These are phyloP conservation scores for Seira musarum DNA, from an alignment of 2,888 invertebrate species.

Conservation along the genomic window DNA sequence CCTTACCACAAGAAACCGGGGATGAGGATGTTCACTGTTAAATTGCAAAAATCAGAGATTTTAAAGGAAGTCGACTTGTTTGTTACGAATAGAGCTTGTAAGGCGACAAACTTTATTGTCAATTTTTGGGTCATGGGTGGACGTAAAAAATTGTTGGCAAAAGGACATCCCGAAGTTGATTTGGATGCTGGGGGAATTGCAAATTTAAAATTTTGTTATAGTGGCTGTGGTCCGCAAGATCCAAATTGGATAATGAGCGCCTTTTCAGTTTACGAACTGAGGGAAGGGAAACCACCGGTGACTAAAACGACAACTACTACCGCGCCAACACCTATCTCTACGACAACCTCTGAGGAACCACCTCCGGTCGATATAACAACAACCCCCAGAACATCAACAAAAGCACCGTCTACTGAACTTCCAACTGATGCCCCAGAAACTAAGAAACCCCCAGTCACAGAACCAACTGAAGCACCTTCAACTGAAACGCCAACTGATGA, in stretches of 20 bases:
- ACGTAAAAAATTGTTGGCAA: background rate
- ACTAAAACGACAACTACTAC: too few species aligned
- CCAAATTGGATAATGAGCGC: background rate
- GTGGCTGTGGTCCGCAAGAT: background rate
- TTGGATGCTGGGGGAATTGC: background rate
- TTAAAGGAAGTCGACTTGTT: constrained; percentile 1
- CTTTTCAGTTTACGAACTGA: background rate
- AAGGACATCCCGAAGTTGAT: background rate
- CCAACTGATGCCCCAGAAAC: too few species aligned
- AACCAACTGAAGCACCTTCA: background rate
- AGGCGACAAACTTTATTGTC: background rate
- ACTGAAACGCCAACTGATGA: background rate
- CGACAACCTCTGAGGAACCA: too few species aligned
- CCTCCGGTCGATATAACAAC: too few species aligned
- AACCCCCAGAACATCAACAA: too few species aligned
- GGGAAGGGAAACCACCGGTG: too few species aligned
- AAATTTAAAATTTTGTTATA: background rate
- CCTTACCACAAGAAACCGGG: background rate
- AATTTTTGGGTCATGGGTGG: background rate
- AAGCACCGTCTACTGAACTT: too few species aligned
- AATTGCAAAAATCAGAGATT: background rate
- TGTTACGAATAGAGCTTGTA: background rate
- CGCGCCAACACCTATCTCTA: too few species aligned
- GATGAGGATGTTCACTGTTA: background rate
- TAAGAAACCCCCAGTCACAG: too few species aligned